A percentile compares a stretch with the other conserved stretches of the same genome.
Evolutionary conservation across 2,888 invertebrate species (phyloP).

Genomic region (Heliconius sara): DNA sequence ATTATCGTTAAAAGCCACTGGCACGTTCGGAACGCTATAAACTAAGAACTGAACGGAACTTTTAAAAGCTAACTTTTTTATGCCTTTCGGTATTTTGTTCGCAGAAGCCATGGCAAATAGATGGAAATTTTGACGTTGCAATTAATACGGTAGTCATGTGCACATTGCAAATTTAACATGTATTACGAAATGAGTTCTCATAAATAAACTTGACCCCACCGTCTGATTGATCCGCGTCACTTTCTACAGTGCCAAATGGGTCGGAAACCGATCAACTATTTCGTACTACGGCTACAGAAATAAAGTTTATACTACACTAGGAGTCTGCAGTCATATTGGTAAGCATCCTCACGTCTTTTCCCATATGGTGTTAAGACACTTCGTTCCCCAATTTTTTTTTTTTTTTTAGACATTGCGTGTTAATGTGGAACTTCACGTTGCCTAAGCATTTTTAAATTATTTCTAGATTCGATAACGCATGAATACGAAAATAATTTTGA

Average conservation of each 20-base stretch:
- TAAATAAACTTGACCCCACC: slow-evolving; percentile 45
- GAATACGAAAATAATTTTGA: no score
- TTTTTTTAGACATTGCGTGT: no score
- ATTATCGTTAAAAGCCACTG: background rate
- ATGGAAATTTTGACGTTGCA: background rate
- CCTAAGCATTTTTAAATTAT: no score
- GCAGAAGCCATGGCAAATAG: background rate
- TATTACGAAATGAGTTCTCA: slow-evolving; percentile 33
- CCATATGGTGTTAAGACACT: background rate
- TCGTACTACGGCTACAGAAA: slow-evolving; percentile 36
- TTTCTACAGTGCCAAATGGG: slow-evolving; percentile 49
- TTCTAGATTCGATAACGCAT: no score
- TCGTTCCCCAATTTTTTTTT: background rate
- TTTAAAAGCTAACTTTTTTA: background rate
- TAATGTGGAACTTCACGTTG: no score
- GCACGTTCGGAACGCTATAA: no score
- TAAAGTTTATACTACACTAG: slow-evolving; percentile 11
- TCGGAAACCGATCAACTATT: slow-evolving; percentile 47
- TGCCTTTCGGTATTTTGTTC: background rate
- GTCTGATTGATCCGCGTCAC: slow-evolving; percentile 35
- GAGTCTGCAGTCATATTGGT: no score
- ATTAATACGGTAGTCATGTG: slow-evolving; percentile 22
- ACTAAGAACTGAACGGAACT: no score
- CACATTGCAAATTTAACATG: background rate
- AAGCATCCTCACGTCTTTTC: no score